Percentiles rank a stretch among this genome's conserved stretches.
phyloP scores from a whole-genome alignment of 2,888 invertebrate species.

The Euzetes globulus region DNA sequence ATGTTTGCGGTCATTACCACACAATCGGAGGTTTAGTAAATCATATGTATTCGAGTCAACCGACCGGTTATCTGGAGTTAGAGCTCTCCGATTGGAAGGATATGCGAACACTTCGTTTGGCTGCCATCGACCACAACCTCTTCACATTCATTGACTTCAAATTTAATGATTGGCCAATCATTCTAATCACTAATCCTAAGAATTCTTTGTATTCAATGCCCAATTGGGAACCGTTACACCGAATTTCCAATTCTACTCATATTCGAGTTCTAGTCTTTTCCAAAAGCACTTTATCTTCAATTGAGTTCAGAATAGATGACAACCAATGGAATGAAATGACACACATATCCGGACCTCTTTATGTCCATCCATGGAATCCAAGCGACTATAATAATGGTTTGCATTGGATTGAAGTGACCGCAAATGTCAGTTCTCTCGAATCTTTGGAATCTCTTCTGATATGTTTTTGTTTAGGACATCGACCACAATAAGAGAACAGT shows the following conservation, averaged over 20 bases:
- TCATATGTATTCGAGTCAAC: conserved; percentile 77
- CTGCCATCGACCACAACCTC: conserved; percentile 79
- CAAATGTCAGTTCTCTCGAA: conserved; percentile 38
- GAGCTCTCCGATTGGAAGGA: conserved; percentile 91
- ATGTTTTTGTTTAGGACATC: conserved; percentile 28
- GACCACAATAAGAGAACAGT: conserved; percentile 46
- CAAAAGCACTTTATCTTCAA: conserved; percentile 55
- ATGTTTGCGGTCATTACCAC: conserved; percentile 84
- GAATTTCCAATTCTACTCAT: conserved; percentile 64
- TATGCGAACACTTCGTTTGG: conserved; percentile 68
- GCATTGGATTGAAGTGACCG: conserved; percentile 55
- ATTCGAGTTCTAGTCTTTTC: conserved; percentile 55
- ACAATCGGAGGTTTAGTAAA: conserved; percentile 68
- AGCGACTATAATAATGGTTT: conserved; percentile 57
- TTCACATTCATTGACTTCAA: conserved; percentile 73
- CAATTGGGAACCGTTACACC: conserved; percentile 61
- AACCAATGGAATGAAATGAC: conserved; percentile 59
- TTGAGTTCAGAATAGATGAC: conserved; percentile 61
- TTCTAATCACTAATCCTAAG: conserved; percentile 84
- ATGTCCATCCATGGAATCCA: conserved; percentile 66
- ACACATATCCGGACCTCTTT: conserved; percentile 61
- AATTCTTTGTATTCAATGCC: conserved; percentile 66
- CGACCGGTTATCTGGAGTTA: conserved; percentile 71
- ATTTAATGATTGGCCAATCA: conserved; percentile 69
- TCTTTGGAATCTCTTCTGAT: neutral